These are phyloP conservation scores for Hylomyscus alleni DNA, from an alignment of 2,797 vertebrate genomes.

Conservation along the genomic window DNA sequence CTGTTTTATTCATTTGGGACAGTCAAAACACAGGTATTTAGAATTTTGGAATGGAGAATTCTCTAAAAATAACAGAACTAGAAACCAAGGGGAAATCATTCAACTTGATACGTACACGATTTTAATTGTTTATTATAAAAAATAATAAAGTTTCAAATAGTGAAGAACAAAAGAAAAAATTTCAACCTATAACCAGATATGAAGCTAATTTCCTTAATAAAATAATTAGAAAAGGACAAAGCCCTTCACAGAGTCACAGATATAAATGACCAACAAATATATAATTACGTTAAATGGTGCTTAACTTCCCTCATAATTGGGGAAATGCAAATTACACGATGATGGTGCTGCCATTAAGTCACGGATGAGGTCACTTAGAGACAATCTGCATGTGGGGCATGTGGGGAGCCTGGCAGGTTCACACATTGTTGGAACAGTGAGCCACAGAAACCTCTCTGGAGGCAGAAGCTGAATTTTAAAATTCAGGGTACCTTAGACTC, in stretches of 20 bases:
- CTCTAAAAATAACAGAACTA: neutral
- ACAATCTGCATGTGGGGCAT: neutral
- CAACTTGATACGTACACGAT: neutral
- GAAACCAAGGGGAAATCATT: neutral
- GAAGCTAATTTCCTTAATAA: slow-evolving; percentile 52
- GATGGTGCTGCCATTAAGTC: neutral
- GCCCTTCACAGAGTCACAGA: neutral
- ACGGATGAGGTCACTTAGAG: neutral
- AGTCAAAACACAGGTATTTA: neutral
- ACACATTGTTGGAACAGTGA: neutral
- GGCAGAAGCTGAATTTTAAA: slow-evolving; percentile 30
- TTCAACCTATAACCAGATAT: neutral
- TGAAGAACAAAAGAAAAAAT: neutral
- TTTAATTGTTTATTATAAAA: neutral
- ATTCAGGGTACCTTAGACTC: neutral
- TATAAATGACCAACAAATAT: neutral
- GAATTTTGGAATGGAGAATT: neutral
- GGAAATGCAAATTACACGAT: slow-evolving; percentile 48
- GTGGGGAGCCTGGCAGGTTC: neutral
- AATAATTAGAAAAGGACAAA: slow-evolving; percentile 50
- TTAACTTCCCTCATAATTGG: slow-evolving; percentile 25
- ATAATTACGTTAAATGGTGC: neutral
- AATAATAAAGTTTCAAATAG: slow-evolving; percentile 15
- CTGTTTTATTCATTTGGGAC: neutral
- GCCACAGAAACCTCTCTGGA: neutral